A percentile compares a stretch with the other conserved stretches of the same genome.
phyloP scores from a whole-genome alignment of 1,140 invertebrate species.

The Anoplophora glabripennis region DNA sequence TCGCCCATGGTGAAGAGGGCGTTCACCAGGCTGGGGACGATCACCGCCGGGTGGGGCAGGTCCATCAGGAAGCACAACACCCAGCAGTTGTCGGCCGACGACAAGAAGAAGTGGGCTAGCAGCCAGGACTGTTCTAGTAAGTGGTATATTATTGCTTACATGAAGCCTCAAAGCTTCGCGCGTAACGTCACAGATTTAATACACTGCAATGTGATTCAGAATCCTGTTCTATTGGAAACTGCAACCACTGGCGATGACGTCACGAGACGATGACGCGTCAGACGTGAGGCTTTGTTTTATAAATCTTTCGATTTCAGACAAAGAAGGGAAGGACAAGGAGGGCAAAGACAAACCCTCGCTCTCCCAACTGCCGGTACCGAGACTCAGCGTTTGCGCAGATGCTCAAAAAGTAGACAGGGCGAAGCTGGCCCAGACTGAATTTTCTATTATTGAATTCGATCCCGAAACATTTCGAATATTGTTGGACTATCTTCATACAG shows the following conservation, averaged over 20 bases:
- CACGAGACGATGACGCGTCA: too few relatives aligned
- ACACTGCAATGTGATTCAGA: too few relatives aligned
- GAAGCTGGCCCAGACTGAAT: slow-evolving; percentile 91
- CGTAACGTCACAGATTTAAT: too few relatives aligned
- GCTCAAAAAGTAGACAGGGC: slow-evolving; percentile 89
- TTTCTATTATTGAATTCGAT: slow-evolving; percentile 93
- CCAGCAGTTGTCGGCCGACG: slow-evolving; percentile 70
- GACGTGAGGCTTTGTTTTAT: too few relatives aligned
- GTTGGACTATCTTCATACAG: slow-evolving; percentile 88
- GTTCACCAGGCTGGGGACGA: slow-evolving; percentile 81
- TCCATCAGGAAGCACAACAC: slow-evolving; percentile 73
- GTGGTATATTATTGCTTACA: too few relatives aligned
- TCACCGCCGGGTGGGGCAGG: slow-evolving; percentile 86
- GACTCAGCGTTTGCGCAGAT: slow-evolving; percentile 88
- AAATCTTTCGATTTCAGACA: slow-evolving; percentile 30
- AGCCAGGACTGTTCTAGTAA: slow-evolving; percentile 88
- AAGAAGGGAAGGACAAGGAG: slow-evolving; percentile 76
- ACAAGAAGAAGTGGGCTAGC: slow-evolving; percentile 89
- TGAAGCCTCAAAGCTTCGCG: too few relatives aligned
- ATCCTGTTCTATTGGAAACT: too few relatives aligned
- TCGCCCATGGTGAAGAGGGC: slow-evolving; percentile 93
- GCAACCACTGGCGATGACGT: too few relatives aligned
- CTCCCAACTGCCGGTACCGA: slow-evolving; percentile 73
- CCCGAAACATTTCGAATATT: slow-evolving; percentile 88
- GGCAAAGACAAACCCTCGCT: slow-evolving; percentile 69